Percentiles rank a stretch among this genome's conserved stretches.
Evolutionary conservation across 2,888 invertebrate genomes (phyloP).

Genomic region (Polydesmus complanatus): DNA sequence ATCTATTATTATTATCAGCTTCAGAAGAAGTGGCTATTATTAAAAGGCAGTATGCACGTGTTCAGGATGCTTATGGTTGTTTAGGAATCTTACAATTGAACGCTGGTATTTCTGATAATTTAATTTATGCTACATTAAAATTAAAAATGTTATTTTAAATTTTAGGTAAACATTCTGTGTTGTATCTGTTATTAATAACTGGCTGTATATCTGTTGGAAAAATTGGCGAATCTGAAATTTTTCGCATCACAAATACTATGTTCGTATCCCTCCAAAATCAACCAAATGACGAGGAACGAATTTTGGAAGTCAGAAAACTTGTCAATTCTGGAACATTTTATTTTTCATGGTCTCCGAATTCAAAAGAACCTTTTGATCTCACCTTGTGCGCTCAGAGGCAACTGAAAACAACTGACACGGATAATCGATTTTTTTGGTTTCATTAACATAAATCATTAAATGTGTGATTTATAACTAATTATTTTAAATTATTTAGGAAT

Average conservation of each 20-base stretch:
- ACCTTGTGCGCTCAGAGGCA: slow-evolving; percentile 87
- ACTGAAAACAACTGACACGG: slow-evolving; percentile 61
- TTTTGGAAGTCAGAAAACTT: slow-evolving; percentile 52
- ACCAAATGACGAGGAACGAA: slow-evolving; percentile 31
- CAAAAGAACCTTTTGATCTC: slow-evolving; percentile 59
- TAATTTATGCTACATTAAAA: background rate
- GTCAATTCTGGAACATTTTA: slow-evolving; percentile 98
- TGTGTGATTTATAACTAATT: background rate
- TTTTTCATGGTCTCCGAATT: slow-evolving; percentile 62
- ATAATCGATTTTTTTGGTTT: slow-evolving; percentile 93
- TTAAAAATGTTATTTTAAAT: background rate
- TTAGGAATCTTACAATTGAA: slow-evolving; percentile 82
- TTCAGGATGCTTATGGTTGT: slow-evolving; percentile 89
- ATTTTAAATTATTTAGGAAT: slow-evolving; percentile 46
- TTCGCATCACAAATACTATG: slow-evolving; percentile 81
- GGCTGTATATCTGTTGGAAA: slow-evolving; percentile 95
- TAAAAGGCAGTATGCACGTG: slow-evolving; percentile 74
- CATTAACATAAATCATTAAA: background rate
- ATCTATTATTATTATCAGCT: slow-evolving; percentile 37
- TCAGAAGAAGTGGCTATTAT: slow-evolving; percentile 77
- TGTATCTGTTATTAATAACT: slow-evolving; percentile 83
- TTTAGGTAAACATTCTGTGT: slow-evolving; percentile 56
- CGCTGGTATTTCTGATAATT: slow-evolving; percentile 38
- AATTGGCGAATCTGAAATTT: slow-evolving; percentile 85
- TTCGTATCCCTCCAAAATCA: slow-evolving; percentile 57